Conservation (phyloP, 2,797 vertebrate species). For the Lutjanus argentimaculatus region DNA sequence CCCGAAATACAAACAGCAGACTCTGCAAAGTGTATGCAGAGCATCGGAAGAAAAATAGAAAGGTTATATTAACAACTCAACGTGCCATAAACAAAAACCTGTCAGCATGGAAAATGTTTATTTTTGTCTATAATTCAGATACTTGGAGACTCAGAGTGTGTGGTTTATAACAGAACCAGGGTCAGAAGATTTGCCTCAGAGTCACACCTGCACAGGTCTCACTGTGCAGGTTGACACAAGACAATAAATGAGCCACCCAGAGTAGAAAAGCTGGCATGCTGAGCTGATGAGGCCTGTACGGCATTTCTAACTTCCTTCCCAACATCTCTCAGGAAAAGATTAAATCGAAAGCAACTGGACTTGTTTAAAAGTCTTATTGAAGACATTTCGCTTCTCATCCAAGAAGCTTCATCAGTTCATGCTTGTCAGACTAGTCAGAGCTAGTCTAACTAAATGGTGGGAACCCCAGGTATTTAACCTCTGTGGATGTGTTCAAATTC, state of each 20-base stretch:
- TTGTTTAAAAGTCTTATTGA: too few species aligned
- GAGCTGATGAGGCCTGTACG: neutral
- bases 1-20: conserved; percentile 2
- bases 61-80: neutral
- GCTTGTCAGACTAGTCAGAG: too few species aligned
- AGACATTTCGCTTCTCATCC: too few species aligned
- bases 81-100: neutral
- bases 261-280: neutral
- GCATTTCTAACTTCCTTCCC: too few species aligned
- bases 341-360: too few species aligned
- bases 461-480: too few species aligned
- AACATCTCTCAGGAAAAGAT: too few species aligned
- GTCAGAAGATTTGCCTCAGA: neutral
- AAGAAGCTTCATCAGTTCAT: too few species aligned
- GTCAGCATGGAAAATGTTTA: neutral
- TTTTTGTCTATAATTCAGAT: neutral
- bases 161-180: neutral
- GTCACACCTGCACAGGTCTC: neutral
- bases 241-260: neutral
- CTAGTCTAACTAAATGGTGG: too few species aligned
- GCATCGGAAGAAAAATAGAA: neutral
- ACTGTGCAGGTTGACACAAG: neutral
- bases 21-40: neutral
- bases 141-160: neutral
- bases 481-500: too few species aligned